phyloP scores from a whole-genome alignment of 2,888 invertebrate species.

The Troides helena region DNA sequence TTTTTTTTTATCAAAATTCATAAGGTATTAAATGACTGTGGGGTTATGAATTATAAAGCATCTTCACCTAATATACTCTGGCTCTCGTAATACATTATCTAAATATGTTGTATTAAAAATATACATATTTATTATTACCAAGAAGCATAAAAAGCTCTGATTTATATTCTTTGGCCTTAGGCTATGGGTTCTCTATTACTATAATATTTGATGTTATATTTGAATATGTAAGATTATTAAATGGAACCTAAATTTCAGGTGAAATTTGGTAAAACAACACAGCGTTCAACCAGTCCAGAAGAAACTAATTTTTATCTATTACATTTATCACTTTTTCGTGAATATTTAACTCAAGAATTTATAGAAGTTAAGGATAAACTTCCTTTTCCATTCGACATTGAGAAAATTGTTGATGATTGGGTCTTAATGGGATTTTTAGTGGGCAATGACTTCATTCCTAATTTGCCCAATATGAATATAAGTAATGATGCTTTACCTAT shows the following conservation, averaged over 20 bases:
- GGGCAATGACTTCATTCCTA: constrained; percentile 98
- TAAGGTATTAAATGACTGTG: too few species aligned
- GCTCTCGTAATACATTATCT: too few species aligned
- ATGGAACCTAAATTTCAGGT: constrained; percentile 68
- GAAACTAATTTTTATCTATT: constrained; percentile 95
- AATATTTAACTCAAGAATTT: constrained; percentile 96
- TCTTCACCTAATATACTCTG: too few species aligned
- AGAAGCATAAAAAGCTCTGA: too few species aligned
- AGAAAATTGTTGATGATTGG: constrained; percentile 98
- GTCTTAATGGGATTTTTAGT: constrained; percentile 97
- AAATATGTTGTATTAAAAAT: too few species aligned
- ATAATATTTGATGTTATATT: background rate
- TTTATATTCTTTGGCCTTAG: too few species aligned
- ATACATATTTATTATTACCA: too few species aligned
- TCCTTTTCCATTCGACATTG: constrained; percentile 89
- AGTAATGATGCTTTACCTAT: constrained; percentile 92
- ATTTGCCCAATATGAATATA: constrained; percentile 97
- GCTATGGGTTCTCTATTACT: background rate
- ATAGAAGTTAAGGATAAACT: constrained; percentile 82
- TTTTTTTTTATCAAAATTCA: background rate
- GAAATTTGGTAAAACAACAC: constrained; percentile 86
- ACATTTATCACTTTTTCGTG: constrained; percentile 94
- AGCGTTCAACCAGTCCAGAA: constrained; percentile 87
- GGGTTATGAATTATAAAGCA: too few species aligned
- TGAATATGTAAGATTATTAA: background rate